Percentiles rank a stretch among this genome's conserved stretches.
These are phyloP conservation scores for Hyposoter dolosus DNA, from an alignment of 2,888 invertebrate genomes.

Conservation along the genomic window DNA sequence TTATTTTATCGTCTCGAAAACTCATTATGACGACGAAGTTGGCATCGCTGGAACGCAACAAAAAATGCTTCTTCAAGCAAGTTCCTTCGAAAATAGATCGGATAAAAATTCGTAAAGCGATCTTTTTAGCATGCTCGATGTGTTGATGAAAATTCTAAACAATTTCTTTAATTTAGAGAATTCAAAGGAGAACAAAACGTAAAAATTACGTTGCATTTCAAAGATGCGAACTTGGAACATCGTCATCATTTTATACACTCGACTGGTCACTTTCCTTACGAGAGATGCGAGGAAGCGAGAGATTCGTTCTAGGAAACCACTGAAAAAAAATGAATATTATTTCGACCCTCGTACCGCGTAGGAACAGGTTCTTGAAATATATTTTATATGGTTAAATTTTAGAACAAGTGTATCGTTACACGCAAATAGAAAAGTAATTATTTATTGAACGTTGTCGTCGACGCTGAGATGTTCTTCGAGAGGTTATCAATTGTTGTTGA, in stretches of 20 bases:
- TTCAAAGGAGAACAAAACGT: background rate
- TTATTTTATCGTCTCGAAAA: background rate
- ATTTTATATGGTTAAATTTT: conserved; percentile 62
- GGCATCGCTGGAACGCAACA: background rate
- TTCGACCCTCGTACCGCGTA: conserved; percentile 49
- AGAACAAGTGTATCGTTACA: conserved; percentile 48
- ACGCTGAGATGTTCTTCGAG: background rate
- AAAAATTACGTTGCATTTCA: background rate
- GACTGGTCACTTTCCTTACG: background rate
- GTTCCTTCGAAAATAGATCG: background rate
- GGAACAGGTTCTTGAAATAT: conserved; percentile 50
- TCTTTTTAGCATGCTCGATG: background rate
- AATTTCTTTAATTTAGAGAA: background rate
- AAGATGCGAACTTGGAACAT: background rate
- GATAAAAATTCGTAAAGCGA: background rate
- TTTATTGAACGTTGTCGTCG: conserved; percentile 58
- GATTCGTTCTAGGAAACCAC: background rate
- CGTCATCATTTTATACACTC: conserved; percentile 10
- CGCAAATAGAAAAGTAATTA: conserved; percentile 58
- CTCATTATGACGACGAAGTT: background rate
- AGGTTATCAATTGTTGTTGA: conserved; percentile 39
- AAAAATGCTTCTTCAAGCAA: background rate
- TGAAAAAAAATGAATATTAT: conserved; percentile 18
- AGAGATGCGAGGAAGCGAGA: background rate
- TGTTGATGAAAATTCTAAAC: background rate